These are phyloP conservation scores for Phymastichus coffea DNA, from an alignment of 1,140 invertebrate genomes.

Conservation along the genomic window DNA sequence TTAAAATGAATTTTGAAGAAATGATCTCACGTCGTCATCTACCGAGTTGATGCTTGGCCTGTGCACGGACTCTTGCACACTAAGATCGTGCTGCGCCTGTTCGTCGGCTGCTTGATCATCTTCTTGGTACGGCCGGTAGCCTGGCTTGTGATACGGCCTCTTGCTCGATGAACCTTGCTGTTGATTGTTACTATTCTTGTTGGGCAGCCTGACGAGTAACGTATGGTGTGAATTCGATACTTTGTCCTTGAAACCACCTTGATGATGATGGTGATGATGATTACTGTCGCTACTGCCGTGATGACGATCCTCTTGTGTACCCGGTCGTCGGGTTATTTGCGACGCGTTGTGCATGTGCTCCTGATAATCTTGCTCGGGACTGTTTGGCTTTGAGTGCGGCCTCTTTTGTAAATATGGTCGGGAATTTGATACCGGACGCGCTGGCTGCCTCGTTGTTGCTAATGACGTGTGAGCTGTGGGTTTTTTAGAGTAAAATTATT, in stretches of 20 bases:
- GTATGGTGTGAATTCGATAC: conserved; percentile 42
- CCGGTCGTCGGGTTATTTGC: conserved; percentile 35
- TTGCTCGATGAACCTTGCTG: conserved; percentile 28
- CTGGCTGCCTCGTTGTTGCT: conserved; percentile 33
- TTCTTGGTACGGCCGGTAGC: conserved; percentile 32
- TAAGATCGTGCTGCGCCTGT: conserved; percentile 39
- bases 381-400: conserved; percentile 44
- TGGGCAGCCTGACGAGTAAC: conserved; percentile 42
- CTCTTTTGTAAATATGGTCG: conserved; percentile 44
- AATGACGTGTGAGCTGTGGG: conserved; percentile 30
- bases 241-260: conserved; percentile 45
- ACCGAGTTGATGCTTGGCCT: conserved; percentile 48
- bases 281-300: conserved; percentile 19
- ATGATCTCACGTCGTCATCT: conserved; percentile 40
- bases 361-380: conserved; percentile 40
- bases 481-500: background rate
- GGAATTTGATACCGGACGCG: conserved; percentile 34
- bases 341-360: conserved; percentile 19
- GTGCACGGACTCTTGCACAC: conserved; percentile 46
- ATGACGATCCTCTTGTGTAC: conserved; percentile 33
- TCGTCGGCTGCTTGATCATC: conserved; percentile 41
- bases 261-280: conserved; percentile 18
- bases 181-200: conserved; percentile 39
- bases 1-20: background rate
- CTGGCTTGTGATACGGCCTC: conserved; percentile 40